phyloP scores from a whole-genome alignment of 2,113 vertebrate species.

The Ellobius talpinus region DNA sequence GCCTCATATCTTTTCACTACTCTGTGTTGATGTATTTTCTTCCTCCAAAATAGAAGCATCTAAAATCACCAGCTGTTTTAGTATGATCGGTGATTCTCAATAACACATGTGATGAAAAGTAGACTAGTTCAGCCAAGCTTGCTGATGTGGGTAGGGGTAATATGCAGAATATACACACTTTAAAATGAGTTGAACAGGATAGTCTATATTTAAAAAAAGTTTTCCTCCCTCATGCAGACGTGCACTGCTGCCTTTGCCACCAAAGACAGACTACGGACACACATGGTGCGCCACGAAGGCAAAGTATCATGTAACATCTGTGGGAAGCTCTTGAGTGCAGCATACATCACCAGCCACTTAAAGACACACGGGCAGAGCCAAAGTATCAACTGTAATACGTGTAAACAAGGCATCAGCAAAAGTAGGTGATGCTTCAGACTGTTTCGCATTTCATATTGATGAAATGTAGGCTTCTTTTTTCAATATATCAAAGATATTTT shows the following conservation, averaged over 20 bases:
- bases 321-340: conserved; percentile 98
- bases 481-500: neutral
- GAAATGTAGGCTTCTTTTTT: conserved; percentile 29
- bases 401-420: conserved; percentile 96
- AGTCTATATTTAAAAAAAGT: conserved; percentile 85
- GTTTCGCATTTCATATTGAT: conserved; percentile 36
- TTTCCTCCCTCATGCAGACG: conserved; percentile 90
- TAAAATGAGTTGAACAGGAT: conserved; percentile 73
- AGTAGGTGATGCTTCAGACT: conserved; percentile 85
- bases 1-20: conserved; percentile 64
- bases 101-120: conserved; percentile 68
- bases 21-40: conserved; percentile 61
- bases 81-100: conserved; percentile 55
- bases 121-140: conserved; percentile 35
- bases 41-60: conserved; percentile 69
- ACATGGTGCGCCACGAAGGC: conserved; percentile 99
- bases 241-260: conserved; percentile 99
- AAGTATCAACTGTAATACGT: conserved; percentile 96
- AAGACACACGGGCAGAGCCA: conserved; percentile 98
- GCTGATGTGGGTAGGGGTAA: conserved; percentile 19
- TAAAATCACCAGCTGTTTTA: conserved; percentile 64
- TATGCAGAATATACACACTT: conserved; percentile 67
- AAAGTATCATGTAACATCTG: conserved; percentile 99
- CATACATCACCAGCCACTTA: conserved; percentile 99
- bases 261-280: conserved; percentile 98